phyloP scores from a whole-genome alignment of 2,113 vertebrate genomes.

The Tyrannus savana region DNA sequence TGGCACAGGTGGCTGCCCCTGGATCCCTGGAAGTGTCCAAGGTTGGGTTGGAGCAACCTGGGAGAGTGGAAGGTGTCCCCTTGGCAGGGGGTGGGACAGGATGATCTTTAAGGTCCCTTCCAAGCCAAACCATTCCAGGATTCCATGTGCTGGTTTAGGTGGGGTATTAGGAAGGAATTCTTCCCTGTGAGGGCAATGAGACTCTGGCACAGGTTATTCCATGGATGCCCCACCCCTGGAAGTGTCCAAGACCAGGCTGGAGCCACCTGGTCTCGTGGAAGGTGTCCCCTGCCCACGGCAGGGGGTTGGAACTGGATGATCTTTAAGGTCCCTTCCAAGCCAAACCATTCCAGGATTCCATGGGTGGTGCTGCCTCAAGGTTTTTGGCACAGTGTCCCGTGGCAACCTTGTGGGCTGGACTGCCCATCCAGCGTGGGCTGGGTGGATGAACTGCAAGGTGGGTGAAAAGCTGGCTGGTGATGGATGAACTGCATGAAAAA shows the following conservation, averaged over 20 bases:
- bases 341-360: not conserved
- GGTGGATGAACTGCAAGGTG: not conserved
- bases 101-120: not conserved
- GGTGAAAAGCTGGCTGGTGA: not conserved
- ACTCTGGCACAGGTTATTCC: not conserved
- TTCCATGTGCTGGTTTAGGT: not conserved
- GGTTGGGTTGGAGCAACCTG: not conserved
- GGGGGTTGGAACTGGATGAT: no score
- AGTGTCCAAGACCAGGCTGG: not conserved
- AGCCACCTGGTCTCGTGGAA: not conserved
- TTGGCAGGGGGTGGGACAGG: not conserved
- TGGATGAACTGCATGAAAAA: not conserved
- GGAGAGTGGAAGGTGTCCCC: not conserved
- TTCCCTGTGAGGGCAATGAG: not conserved
- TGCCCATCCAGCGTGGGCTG: not conserved
- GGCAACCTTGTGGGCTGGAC: not conserved
- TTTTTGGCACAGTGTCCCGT: not conserved
- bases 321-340: not conserved
- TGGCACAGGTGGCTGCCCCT: not conserved
- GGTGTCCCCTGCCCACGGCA: not conserved
- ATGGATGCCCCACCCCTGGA: not conserved
- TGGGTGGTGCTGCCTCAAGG: not conserved
- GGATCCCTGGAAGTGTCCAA: not conserved
- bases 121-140: not conserved
- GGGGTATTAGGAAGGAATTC: not conserved